Evolutionary conservation across 2,797 vertebrate genomes (phyloP).

Genomic region (Myotis findleyi): DNA sequence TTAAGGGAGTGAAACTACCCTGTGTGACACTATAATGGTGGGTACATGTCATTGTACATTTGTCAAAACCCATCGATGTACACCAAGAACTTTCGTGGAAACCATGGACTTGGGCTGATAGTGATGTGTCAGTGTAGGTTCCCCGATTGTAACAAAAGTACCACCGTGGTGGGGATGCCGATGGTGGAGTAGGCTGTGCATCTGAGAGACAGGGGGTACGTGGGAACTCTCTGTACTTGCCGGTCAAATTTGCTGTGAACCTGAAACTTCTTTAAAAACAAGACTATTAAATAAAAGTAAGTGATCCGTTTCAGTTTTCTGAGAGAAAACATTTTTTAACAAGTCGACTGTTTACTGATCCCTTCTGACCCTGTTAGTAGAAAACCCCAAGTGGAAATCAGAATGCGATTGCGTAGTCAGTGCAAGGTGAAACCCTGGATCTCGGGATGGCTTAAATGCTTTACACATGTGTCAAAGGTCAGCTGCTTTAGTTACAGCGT

Average conservation of each 20-base stretch:
- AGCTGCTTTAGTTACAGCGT: conserved; percentile 78
- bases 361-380: conserved; percentile 71
- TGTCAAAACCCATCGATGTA: not conserved
- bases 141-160: not conserved
- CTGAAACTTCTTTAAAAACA: not conserved
- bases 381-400: conserved; percentile 71
- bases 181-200: fast-evolving
- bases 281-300: not conserved
- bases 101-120: not conserved
- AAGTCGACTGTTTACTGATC: conserved; percentile 65
- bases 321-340: not conserved
- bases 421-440: conserved; percentile 84
- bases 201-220: not conserved
- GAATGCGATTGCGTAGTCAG: conserved; percentile 79
- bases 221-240: not conserved
- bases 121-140: not conserved
- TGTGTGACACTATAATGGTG: not conserved
- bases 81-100: not conserved
- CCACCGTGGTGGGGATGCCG: not conserved
- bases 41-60: not conserved
- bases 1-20: not conserved
- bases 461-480: conserved; percentile 74
- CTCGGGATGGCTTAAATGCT: conserved; percentile 84
- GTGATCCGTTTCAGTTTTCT: not conserved
- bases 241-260: not conserved